Base-by-base conservation (phyloP, 2,888 invertebrate genomes). In the Anaspis maculata region DNA sequence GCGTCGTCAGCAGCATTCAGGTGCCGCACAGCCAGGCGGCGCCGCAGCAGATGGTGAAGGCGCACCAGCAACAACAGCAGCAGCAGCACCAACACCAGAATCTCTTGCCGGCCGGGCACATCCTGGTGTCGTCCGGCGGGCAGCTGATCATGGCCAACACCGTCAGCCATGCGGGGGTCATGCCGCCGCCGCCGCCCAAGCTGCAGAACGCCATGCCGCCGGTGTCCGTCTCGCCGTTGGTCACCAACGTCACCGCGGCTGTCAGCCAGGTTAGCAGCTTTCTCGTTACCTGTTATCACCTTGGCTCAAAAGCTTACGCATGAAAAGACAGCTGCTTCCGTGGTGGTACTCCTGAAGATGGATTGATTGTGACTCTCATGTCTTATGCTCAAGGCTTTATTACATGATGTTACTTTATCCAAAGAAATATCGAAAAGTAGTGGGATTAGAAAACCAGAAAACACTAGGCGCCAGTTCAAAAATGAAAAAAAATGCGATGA, bases 81-180 rank as follows among this genome's bases (percentile, higher is more conserved):
- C n/a, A n/a, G n/a, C n/a, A n/a, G n/a, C n/a, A n/a, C n/a, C 19
- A 19, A 9, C 5, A 24, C 11, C 12, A 9, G 11, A 9, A 9
- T 10, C 9, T 7, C 9, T 51, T 73, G 39, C 73, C 72, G 10
- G 74, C 79, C 1, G 79, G 80, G 12, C 83, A 83, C 56, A 81
- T 83, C 42, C 64, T 83, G n/a, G 81, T 83, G 33, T 81, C 83
- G 0, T 81, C 82, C 13, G 80, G 79, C 12, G 82, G 83, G 0
- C 83, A 83, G 55, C 69, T 83, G 13, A 77, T 83, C 26, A 78
- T 83, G 61, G 78, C 81, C 0, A 73, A 54, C 37, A 57, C 62
- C 6, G 58, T 57, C 23, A 68, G 68, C 14, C 67, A 69, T 15
- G 61, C 59, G 4, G 79, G 78, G 68, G 79, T 76, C 34, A 79